A percentile compares a stretch with the other conserved stretches of the same genome.
phyloP scores from a whole-genome alignment of 1,140 invertebrate genomes.

The Zeugodacus cucurbitae region DNA sequence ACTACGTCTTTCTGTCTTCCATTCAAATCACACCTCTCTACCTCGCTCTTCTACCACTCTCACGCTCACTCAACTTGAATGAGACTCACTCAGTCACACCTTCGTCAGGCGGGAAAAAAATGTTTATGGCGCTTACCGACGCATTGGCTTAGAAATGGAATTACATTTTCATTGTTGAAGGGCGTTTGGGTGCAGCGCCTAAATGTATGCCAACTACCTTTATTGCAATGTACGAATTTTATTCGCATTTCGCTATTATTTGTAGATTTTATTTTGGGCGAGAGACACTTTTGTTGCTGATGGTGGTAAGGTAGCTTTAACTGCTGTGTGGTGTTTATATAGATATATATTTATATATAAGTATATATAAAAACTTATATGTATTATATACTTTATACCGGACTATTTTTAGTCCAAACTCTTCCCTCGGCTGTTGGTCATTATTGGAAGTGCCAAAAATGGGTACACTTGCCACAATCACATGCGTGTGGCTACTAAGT shows the following conservation, averaged over 20 bases:
- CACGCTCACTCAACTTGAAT: background rate
- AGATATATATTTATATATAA: background rate
- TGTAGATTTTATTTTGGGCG: background rate
- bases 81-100: background rate
- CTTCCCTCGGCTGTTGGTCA: background rate
- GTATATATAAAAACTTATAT: background rate
- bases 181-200: background rate
- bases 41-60: background rate
- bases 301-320: background rate
- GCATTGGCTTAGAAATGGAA: slow-evolving; percentile 43
- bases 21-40: background rate
- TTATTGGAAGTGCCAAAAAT: slow-evolving; percentile 40
- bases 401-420: background rate
- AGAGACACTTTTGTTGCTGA: background rate
- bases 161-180: slow-evolving; percentile 43
- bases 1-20: background rate
- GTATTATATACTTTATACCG: background rate
- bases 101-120: background rate
- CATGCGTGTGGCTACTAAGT: background rate
- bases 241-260: slow-evolving; percentile 30
- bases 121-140: slow-evolving; percentile 40
- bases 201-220: slow-evolving; percentile 39
- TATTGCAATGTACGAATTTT: slow-evolving; percentile 23
- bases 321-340: background rate
- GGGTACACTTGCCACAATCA: too few species aligned